Conservation (phyloP, 2,113 vertebrate species). For the Mormyrus lacerda region DNA sequence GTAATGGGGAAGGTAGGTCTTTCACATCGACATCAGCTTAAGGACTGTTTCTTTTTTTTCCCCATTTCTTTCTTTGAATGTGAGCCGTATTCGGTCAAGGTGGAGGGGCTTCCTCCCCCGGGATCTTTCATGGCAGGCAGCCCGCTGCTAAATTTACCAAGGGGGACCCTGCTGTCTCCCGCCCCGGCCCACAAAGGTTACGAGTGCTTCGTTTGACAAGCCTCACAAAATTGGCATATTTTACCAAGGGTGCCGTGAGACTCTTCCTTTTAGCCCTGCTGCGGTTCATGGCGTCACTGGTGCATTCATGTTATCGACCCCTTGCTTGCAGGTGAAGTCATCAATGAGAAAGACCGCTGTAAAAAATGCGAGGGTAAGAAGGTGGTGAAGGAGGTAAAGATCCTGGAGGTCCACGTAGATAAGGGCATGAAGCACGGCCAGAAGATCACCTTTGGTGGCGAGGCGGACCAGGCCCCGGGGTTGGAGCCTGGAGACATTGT, state of each 20-base stretch:
- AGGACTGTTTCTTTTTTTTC: neutral
- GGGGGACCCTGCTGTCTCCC: neutral
- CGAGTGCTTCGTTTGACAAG: neutral
- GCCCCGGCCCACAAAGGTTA: neutral
- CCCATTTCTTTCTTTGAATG: neutral
- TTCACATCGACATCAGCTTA: neutral
- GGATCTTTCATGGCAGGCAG: neutral
- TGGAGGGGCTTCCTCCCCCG: neutral
- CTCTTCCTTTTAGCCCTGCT: neutral
- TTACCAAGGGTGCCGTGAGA: neutral
- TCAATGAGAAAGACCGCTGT: constrained; percentile 97
- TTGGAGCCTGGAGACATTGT: constrained; percentile 95
- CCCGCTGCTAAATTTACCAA: neutral
- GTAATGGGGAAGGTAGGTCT: constrained; percentile 86
- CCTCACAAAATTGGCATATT: neutral
- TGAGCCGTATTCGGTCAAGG: neutral
- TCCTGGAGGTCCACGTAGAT: constrained; percentile 96
- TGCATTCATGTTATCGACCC: neutral
- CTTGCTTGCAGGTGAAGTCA: constrained; percentile 78
- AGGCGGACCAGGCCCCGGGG: constrained; percentile 94
- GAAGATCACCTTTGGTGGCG: constrained; percentile 93
- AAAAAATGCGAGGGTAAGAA: constrained; percentile 99
- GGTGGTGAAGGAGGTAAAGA: constrained; percentile 95
- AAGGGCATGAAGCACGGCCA: constrained; percentile 99
- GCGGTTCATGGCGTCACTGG: neutral